Base-by-base conservation (phyloP, 2,888 invertebrate species). In the Tetranychus truncatus region DNA sequence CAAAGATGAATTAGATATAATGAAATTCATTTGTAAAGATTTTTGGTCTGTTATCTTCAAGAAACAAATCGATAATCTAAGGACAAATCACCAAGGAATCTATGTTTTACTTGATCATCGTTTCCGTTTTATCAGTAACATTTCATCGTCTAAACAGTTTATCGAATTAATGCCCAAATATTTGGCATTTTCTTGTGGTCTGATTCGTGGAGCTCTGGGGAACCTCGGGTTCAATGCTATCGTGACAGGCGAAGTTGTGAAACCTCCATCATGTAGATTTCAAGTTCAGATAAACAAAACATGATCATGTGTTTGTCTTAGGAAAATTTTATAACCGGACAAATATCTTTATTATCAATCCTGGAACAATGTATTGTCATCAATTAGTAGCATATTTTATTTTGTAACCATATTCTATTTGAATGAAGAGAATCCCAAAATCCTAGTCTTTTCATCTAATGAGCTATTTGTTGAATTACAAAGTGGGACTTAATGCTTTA, bases 1-100 rank as follows among this genome's bases (percentile, higher is more conserved):
- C 81, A 94, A 95, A 84, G 95, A 96, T 84, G 99, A 99, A 83
- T 83, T 99, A 75, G 97, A 99, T 81, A 92, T 92, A 46, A 92
- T 99, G 87, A 99, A 99, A 83, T 97, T 96, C 80, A 91, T 99
- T 75, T 99, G 99, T 82, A 99, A 97, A 75, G 99, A 99, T 82
- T 95, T 97, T 82, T 99, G 99, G 99, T 90, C 91, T n/a, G 89
- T 91, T 66, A 88, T 97, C 65, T 97, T 95, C 82, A 95, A 95
- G 81, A 99, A 97, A 82, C 97, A 96, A 85, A 94, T 99, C 75
- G 97, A 99, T 82, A 97, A 97, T 83, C 85, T 99, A 45, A 85
- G 94, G 78, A 99, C 99, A 44, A 99, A 99, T 84, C 96, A 99
- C 83, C 85, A 96, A 84, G 97, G 97, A 11, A 92, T 96, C 74